Conservation (phyloP, 2,113 vertebrate species). For the Meles meles region DNA sequence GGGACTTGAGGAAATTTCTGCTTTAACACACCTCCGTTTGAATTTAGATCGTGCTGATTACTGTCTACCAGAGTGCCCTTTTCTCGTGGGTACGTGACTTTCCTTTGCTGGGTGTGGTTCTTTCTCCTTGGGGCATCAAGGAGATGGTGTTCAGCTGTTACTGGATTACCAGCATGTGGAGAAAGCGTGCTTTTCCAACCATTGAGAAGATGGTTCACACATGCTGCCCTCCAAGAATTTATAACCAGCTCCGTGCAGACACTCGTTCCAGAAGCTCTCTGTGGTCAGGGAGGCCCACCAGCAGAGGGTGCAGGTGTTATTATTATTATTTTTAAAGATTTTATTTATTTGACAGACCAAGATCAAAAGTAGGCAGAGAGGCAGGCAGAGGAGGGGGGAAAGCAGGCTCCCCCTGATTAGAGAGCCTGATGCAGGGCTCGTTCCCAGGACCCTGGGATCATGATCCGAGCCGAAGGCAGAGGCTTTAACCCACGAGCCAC, state of each 20-base stretch:
- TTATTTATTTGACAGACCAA: too few relatives aligned
- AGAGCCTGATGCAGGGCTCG: too few relatives aligned
- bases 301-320: neutral
- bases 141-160: neutral
- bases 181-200: neutral
- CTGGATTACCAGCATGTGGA: neutral
- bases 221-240: neutral
- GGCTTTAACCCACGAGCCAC: too few relatives aligned
- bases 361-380: too few relatives aligned
- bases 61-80: neutral
- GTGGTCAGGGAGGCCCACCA: neutral
- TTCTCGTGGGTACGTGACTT: neutral
- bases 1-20: neutral
- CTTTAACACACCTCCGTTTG: neutral
- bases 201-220: slow-evolving; percentile 38
- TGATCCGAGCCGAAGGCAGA: too few relatives aligned
- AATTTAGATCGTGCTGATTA: neutral
- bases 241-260: neutral
- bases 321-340: too few relatives aligned
- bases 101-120: neutral
- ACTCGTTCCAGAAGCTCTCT: neutral
- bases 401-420: too few relatives aligned
- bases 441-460: too few relatives aligned
- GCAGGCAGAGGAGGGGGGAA: too few relatives aligned
- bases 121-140: neutral